These are phyloP conservation scores for Volucella inanis DNA, from an alignment of 2,888 invertebrate species.

Conservation along the genomic window DNA sequence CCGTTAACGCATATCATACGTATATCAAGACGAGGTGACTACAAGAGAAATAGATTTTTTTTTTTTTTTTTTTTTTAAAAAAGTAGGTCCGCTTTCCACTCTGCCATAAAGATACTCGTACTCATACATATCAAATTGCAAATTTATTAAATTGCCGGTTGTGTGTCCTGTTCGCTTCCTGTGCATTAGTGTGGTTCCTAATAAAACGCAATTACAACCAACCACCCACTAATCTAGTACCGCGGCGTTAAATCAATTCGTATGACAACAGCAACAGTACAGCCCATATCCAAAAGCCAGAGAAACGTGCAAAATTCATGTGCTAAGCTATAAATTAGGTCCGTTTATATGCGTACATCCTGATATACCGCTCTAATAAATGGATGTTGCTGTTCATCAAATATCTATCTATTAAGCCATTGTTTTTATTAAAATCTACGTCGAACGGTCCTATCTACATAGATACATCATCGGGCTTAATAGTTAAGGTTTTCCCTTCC, in stretches of 20 bases:
- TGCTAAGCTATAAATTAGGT: constrained; percentile 66
- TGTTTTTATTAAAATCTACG: constrained; percentile 73
- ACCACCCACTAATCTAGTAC: constrained; percentile 13
- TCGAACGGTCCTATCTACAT: constrained; percentile 64
- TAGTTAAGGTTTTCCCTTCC: constrained; percentile 29
- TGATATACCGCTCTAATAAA: constrained; percentile 43
- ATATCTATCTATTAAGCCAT: constrained; percentile 68
- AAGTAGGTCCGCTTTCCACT: not conserved
- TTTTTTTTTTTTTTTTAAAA: not conserved
- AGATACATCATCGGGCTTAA: constrained; percentile 46
- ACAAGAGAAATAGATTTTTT: not conserved
- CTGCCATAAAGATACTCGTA: not conserved
- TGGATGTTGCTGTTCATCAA: constrained; percentile 59
- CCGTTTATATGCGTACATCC: constrained; percentile 38
- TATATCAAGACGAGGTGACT: not conserved
- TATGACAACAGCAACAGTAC: constrained; percentile 11
- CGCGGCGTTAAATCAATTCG: not conserved
- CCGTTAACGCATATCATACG: constrained; percentile 33
- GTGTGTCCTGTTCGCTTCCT: constrained; percentile 21
- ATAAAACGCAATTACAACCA: constrained; percentile 47
- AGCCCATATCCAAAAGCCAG: too few species aligned
- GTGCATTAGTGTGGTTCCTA: constrained; percentile 10
- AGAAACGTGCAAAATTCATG: constrained; percentile 39
- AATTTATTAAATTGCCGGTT: constrained; percentile 34
- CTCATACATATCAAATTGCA: constrained; percentile 50